These are phyloP conservation scores for Drosophila mercatorum DNA, from an alignment of 2,888 invertebrate genomes.

Conservation along the genomic window DNA sequence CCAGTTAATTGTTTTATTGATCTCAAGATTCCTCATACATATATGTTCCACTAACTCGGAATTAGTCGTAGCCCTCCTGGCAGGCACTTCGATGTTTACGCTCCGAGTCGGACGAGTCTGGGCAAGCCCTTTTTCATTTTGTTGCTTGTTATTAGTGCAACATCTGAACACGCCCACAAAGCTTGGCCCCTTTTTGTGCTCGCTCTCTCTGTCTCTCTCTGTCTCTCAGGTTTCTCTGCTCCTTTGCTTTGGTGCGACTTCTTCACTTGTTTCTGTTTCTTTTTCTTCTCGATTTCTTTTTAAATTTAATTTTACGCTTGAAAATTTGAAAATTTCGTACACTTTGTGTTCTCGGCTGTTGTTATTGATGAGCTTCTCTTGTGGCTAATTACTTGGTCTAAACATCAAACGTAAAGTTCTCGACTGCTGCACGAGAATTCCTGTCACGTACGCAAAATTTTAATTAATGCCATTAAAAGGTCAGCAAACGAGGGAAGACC, in stretches of 20 bases:
- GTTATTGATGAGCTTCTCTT: conserved; percentile 34
- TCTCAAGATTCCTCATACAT: background rate
- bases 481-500: conserved; percentile 27
- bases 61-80: conserved; percentile 11
- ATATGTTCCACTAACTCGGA: conserved; percentile 5
- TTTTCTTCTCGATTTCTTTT: conserved; percentile 4
- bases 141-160: conserved; percentile 55
- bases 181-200: conserved; percentile 43
- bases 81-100: conserved; percentile 21
- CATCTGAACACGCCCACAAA: conserved; percentile 59
- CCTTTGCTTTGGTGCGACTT: conserved; percentile 30
- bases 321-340: conserved; percentile 69
- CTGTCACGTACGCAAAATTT: conserved; percentile 82
- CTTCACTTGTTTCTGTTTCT: conserved; percentile 35
- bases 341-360: conserved; percentile 44
- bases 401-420: conserved; percentile 67
- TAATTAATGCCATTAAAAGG: conserved; percentile 81
- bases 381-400: conserved; percentile 45
- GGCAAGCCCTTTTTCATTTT: conserved; percentile 35
- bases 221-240: conserved; percentile 43
- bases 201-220: conserved; percentile 5
- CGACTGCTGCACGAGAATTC: conserved; percentile 66
- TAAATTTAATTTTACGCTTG: conserved; percentile 77
- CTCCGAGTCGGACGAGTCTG: conserved; percentile 11
- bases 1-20: conserved; percentile 20